Evolutionary conservation across 2,888 invertebrate species (phyloP).

Genomic region (Andricus curvator): DNA sequence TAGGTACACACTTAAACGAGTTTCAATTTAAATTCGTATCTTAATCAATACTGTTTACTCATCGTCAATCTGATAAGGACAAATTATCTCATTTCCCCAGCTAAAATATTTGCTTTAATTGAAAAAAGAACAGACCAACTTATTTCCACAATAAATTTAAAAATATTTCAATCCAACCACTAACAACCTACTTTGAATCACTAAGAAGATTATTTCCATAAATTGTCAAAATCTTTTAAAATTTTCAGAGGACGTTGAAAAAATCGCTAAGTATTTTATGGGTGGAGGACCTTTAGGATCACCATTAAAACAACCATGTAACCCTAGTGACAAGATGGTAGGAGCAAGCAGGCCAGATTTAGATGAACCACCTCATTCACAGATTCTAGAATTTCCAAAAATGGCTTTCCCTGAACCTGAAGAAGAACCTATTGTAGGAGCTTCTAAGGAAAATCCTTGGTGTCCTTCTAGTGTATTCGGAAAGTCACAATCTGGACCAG

Average conservation of each 20-base stretch:
- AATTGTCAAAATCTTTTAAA: neutral
- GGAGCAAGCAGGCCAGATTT: neutral
- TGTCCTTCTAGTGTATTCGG: slow-evolving; percentile 6
- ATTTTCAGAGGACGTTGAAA: slow-evolving; percentile 62
- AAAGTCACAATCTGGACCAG: neutral
- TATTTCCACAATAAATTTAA: no score
- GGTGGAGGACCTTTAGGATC: slow-evolving; percentile 62
- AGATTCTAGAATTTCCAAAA: neutral
- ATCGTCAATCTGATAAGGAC: no score
- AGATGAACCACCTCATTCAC: neutral
- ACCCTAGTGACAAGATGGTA: neutral
- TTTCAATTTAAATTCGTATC: no score
- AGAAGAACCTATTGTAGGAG: neutral
- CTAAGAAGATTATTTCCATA: neutral
- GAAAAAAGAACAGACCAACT: neutral
- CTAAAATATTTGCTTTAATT: neutral
- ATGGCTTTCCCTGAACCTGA: neutral
- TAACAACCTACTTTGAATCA: neutral
- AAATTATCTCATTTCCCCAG: no score
- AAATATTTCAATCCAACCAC: no score
- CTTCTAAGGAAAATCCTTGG: neutral
- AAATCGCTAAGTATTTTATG: slow-evolving; percentile 68
- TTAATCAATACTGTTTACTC: no score
- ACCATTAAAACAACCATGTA: slow-evolving; percentile 43
- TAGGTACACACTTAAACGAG: no score